A percentile compares a stretch with the other conserved stretches of the same genome.
These are phyloP conservation scores for Apodemus agrarius DNA, from an alignment of 2,797 vertebrate species.

Conservation along the genomic window DNA sequence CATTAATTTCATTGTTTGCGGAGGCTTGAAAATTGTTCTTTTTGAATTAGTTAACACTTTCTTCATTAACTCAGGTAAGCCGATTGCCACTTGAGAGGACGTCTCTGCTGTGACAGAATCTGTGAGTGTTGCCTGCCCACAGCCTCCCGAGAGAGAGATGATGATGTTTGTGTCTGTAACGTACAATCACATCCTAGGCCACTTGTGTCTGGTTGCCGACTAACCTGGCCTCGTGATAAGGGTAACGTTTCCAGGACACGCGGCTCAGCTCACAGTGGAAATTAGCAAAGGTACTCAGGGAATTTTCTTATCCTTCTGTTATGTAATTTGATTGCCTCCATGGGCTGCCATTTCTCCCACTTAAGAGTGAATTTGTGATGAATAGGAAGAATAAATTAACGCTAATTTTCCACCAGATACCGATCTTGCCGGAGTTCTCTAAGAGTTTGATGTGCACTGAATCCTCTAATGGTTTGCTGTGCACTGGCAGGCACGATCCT, in stretches of 20 bases:
- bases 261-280: not conserved
- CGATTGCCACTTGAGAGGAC: not conserved
- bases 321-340: not conserved
- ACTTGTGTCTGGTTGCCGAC: not conserved
- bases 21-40: not conserved
- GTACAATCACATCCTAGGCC: not conserved
- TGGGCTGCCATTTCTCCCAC: not conserved
- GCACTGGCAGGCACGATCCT: not conserved
- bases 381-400: not conserved
- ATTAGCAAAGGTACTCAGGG: not conserved
- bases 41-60: not conserved
- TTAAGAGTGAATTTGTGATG: not conserved
- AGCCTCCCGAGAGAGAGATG: not conserved
- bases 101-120: not conserved
- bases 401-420: not conserved
- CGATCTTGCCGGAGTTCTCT: not conserved
- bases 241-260: not conserved
- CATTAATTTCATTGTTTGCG: not conserved
- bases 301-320: not conserved
- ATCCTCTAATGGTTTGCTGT: not conserved
- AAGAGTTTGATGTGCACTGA: not conserved
- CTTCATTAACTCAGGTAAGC: slow-evolving; percentile 5
- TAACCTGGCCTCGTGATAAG: not conserved
- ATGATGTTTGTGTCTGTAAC: not conserved
- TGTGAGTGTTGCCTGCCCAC: not conserved